Base-by-base conservation (phyloP, 2,113 vertebrate genomes). In the Megaceryle torquata region DNA sequence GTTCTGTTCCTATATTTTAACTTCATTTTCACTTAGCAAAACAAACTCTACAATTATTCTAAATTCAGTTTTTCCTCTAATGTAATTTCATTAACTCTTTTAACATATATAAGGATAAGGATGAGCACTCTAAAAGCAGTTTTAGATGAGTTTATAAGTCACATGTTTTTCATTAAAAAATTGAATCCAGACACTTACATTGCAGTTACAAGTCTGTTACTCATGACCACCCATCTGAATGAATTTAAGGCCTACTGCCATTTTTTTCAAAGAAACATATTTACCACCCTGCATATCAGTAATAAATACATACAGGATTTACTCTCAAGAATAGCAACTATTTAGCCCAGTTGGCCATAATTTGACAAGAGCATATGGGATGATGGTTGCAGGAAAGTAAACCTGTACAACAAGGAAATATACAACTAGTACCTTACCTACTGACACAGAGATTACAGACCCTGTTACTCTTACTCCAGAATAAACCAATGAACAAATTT, bases 401-500 rank as follows among this genome's bases (percentile, higher is more conserved):
- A 71, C 4, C 35, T 48, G 33, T 43, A 68, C 3, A 13, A 83
- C 41, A 89, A 84, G 39, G 44, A 80, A 95, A 92, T 84, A 79
- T 7, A 74, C 29, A 94, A 51, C 29, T 33, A 76, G 72, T 33
- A 74, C 51, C 53, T 91, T 93, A 21, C 29, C 44, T 35, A 81
- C 10, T 70, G 70, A 89, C 64, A 84, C 28, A n/a, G 26, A 75
- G 33, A 79, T 60, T 70, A 88, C 16, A 87, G 19, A 82, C 22
- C 64, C 13, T 67, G 37, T 50, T 69, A 91, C 61, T 50, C 43
- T 86, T 70, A 76, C 59, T 71, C 51, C 39, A 86, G 44, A 88
- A 78, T 82, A 89, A 95, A 96, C 76, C 90, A 95, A 94, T 82
- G 88, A 93, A 78, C 79, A 77, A 75, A 84, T 61, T 67, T 91